A percentile compares a stretch with the other conserved stretches of the same genome.
Evolutionary conservation across 2,888 invertebrate species (phyloP).

Genomic region (Acanthosoma haemorrhoidale): DNA sequence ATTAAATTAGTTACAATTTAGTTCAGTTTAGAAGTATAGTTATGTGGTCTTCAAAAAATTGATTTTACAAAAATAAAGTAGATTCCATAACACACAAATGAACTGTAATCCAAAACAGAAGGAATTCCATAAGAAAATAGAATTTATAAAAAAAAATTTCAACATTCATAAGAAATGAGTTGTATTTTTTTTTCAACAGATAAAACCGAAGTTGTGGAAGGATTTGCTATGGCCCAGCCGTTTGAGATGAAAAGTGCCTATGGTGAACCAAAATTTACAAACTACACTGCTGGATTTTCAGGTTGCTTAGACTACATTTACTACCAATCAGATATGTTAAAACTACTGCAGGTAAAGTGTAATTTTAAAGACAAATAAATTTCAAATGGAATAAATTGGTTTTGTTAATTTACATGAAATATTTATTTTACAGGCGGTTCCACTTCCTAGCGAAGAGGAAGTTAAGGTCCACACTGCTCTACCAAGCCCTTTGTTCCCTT

Average conservation of each 20-base stretch:
- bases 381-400: neutral
- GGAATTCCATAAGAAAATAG: too few species aligned
- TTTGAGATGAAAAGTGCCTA: slow-evolving; percentile 68
- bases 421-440: slow-evolving; percentile 57
- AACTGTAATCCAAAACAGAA: too few species aligned
- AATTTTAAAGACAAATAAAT: slow-evolving; percentile 4
- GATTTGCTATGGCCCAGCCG: slow-evolving; percentile 60
- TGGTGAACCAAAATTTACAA: slow-evolving; percentile 79
- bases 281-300: slow-evolving; percentile 73
- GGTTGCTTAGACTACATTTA: slow-evolving; percentile 91
- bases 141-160: too few species aligned
- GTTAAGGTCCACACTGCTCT: slow-evolving; percentile 67
- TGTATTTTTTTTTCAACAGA: slow-evolving; percentile 54
- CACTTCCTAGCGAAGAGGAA: slow-evolving; percentile 73
- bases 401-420: neutral
- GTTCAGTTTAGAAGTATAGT: too few species aligned
- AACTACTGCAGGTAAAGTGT: slow-evolving; percentile 50
- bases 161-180: too few species aligned
- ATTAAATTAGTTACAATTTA: too few species aligned
- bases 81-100: too few species aligned
- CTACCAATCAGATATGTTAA: slow-evolving; percentile 61
- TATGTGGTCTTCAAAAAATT: too few species aligned
- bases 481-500: slow-evolving; percentile 85
- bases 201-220: slow-evolving; percentile 57
- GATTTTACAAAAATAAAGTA: too few species aligned